Evolutionary conservation across 2,888 invertebrate species (phyloP), one percentile per base, ranked within the genome.

Genomic region (Clepsis dumicolana): DNA sequence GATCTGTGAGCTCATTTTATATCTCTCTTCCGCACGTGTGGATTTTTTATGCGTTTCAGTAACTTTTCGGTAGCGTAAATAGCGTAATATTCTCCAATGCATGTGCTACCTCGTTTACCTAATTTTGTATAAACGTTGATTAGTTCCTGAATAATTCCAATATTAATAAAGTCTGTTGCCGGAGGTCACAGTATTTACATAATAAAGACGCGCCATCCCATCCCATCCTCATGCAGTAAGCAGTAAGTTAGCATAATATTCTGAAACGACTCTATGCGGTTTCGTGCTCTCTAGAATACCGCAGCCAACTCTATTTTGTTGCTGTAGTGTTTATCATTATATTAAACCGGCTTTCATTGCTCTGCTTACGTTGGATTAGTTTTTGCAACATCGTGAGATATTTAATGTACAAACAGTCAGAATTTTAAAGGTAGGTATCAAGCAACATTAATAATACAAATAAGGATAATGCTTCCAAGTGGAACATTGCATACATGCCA

Each of bases 131-230:
- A 75, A 76, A 71, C 73, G 77, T 77, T 80, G 74, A 77, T 80
- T 80, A 81, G 80, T 75, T 75, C 66, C 74, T 82, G 82, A 82
- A 86, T 85, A 80, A 84, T 86, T 82, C 81, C 81, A 79, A 77
- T 76, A 76, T 73, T 77, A 80, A 83, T 80, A 79, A 78, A 83
- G 81, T 82, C 78, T 67, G 78, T 79, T 76, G 77, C 78, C 76
- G 68, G 77, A 74, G 77, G 74, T 78, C 75, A 75, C 77, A 74
- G 70, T 74, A 84, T 86, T 86, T 81, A 79, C 86, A 86, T 85
- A 80, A 80, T 80, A 82, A 82, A 82, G 80, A 81, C 74, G 75
- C 79, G 76, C 70, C 76, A 78, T 80, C 71, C 8, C n/a, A n/a
- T 69, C 64, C 44, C 66, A 60, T 63, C 61, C 74, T 78, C 75